These are phyloP conservation scores for Podarcis lilfordi DNA, from an alignment of 2,797 vertebrate species.

Conservation along the genomic window DNA sequence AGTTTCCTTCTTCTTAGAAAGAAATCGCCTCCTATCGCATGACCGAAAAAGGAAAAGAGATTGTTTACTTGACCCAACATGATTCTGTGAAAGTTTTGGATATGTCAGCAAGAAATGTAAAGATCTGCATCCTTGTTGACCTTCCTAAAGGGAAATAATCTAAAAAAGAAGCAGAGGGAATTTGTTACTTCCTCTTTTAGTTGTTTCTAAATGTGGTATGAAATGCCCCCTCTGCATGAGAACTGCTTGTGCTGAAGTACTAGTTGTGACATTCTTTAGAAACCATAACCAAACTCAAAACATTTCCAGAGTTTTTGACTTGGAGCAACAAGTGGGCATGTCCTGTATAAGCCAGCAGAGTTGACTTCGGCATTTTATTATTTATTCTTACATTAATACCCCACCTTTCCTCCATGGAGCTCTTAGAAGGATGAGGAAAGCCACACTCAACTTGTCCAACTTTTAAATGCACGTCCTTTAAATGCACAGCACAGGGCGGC, in stretches of 20 bases:
- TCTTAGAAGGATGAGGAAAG: too few relatives aligned
- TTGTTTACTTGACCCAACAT: slow-evolving; percentile 41
- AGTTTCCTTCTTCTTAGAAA: background rate
- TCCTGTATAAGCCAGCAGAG: too few relatives aligned
- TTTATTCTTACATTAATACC: too few relatives aligned
- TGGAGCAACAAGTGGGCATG: too few relatives aligned
- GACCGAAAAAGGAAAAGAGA: slow-evolving; percentile 49
- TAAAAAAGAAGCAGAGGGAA: background rate
- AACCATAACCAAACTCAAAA: background rate
- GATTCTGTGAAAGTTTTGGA: slow-evolving; percentile 39
- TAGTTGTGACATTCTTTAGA: background rate
- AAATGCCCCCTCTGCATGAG: background rate
- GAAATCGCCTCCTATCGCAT: slow-evolving; percentile 3
- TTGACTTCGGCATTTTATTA: background rate
- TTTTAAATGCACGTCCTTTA: too few relatives aligned
- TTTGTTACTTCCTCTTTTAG: slow-evolving; percentile 7
- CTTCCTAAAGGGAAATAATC: slow-evolving; percentile 35
- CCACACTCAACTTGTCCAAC: too few relatives aligned
- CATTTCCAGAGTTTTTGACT: background rate
- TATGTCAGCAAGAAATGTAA: slow-evolving; percentile 53
- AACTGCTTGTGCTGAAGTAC: background rate
- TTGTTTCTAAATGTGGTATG: background rate
- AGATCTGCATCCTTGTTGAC: slow-evolving; percentile 45
- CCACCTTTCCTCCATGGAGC: too few relatives aligned
- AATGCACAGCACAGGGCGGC: too few relatives aligned